Base-by-base conservation (phyloP, 2,113 vertebrate genomes). In the Scatophagus argus region DNA sequence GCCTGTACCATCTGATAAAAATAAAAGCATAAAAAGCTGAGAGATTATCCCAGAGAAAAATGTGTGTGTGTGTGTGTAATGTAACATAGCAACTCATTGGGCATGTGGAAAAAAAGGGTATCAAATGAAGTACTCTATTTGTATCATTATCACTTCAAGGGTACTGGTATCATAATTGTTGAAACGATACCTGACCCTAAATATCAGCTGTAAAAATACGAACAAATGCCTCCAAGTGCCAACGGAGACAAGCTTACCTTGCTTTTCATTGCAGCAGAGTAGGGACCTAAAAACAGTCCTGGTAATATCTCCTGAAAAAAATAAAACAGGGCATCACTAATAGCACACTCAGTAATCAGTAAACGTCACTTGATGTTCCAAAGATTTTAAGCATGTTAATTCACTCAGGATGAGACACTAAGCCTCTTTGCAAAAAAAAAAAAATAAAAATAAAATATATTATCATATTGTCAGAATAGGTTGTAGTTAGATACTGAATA, bases 221-320 rank as follows among this genome's bases (percentile, higher is more conserved):
- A n/a, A 25, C 17, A 32, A 38, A 21, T 25, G 17, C 54, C 19
- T 25, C 43, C 1, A 25, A 47, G 10, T 11, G 1, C 3, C 1
- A 23, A 13, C n/a, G 29, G 8, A n/a, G n/a, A n/a, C n/a, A n/a
- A n/a, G n/a, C n/a, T 29, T 95, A 99, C 98, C 97, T 99, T 99
- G 96, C 98, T 99, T 95, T 99, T 99, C 98, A 99, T 98, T 86
- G 97, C 98, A 90, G 98, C 96, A 89, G 98, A 99, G 90, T 98
- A 99, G 4, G 98, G 98, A 83, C 98, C 98, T 94, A 99, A 95
- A 95, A 97, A 99, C 76, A 99, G 94, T 86, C 98, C 97, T 74
- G 98, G 98, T 89, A 99, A 94, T 83, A 99, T 99, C 94, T 99
- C 98, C 98, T 99, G 86, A 34, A 80, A 67, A 55, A 72, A 27